Evolutionary conservation across 2,113 vertebrate species (phyloP).

Genomic region (Patagioenas fasciata): DNA sequence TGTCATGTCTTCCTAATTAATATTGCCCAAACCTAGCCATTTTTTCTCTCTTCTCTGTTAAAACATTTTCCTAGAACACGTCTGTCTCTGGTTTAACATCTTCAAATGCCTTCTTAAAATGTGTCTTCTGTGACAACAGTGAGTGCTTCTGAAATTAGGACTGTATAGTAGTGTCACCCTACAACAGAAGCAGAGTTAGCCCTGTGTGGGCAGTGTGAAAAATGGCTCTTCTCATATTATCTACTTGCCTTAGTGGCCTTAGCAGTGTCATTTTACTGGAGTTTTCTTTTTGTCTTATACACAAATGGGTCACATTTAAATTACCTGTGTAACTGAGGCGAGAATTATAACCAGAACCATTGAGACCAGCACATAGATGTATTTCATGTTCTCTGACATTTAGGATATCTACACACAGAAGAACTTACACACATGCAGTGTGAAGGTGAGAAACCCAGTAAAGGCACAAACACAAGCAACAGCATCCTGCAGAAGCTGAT

Average conservation of each 20-base stretch:
- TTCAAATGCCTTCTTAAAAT: not conserved
- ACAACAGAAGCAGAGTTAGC: not conserved
- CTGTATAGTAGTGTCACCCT: not conserved
- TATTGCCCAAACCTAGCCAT: not conserved
- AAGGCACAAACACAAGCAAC: not conserved
- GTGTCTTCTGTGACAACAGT: not conserved
- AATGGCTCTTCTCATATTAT: not conserved
- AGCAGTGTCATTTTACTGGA: not conserved
- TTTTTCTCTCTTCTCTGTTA: not conserved
- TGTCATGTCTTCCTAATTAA: constrained; percentile 38
- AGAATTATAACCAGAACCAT: not conserved
- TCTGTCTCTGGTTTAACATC: not conserved
- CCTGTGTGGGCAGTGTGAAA: not conserved
- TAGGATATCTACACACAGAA: not conserved
- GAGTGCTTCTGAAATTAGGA: not conserved
- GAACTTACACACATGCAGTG: not conserved
- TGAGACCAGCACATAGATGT: not conserved
- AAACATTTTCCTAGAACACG: not conserved
- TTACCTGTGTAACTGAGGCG: not conserved
- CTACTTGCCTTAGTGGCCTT: not conserved
- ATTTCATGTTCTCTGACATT: not conserved
- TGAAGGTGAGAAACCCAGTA: not conserved
- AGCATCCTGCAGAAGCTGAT: not conserved
- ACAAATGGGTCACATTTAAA: not conserved
- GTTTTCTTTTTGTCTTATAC: not conserved